Percentiles rank a stretch among this genome's conserved stretches.
phyloP scores from a whole-genome alignment of 2,113 vertebrate species.

The Dipodomys spectabilis region DNA sequence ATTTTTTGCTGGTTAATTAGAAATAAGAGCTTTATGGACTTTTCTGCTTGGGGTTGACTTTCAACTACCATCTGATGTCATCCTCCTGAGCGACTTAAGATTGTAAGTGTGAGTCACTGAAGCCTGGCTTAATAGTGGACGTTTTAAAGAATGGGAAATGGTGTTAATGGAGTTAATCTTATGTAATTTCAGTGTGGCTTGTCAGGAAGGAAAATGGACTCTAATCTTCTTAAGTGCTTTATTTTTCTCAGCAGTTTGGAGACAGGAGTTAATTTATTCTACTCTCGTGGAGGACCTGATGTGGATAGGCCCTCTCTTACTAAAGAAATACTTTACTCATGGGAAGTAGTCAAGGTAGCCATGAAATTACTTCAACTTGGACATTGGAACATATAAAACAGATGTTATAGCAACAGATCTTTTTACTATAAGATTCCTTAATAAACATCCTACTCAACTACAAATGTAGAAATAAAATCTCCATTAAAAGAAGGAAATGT shows the following conservation, averaged over 20 bases:
- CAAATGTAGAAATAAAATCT: slow-evolving; percentile 38
- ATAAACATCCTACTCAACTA: not conserved
- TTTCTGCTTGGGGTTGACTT: too few species aligned
- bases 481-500: not conserved
- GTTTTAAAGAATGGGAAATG: slow-evolving; percentile 79
- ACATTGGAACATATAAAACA: slow-evolving; percentile 56
- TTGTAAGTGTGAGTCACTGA: too few species aligned
- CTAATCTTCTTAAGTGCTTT: slow-evolving; percentile 89
- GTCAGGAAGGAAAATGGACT: slow-evolving; percentile 84
- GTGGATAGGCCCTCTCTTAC: slow-evolving; percentile 65
- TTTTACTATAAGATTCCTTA: slow-evolving; percentile 19
- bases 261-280: slow-evolving; percentile 83
- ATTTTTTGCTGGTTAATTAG: too few species aligned
- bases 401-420: not conserved
- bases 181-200: slow-evolving; percentile 86
- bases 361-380: slow-evolving; percentile 58
- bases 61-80: too few species aligned
- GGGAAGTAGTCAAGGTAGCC: slow-evolving; percentile 65
- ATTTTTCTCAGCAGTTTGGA: slow-evolving; percentile 83
- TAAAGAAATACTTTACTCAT: slow-evolving; percentile 61
- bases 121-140: not conserved
- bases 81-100: too few species aligned
- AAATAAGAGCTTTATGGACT: too few species aligned
- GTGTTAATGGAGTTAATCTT: slow-evolving; percentile 83
- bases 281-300: not conserved